phyloP scores from a whole-genome alignment of 2,888 invertebrate species.

The Pandemis heparana region DNA sequence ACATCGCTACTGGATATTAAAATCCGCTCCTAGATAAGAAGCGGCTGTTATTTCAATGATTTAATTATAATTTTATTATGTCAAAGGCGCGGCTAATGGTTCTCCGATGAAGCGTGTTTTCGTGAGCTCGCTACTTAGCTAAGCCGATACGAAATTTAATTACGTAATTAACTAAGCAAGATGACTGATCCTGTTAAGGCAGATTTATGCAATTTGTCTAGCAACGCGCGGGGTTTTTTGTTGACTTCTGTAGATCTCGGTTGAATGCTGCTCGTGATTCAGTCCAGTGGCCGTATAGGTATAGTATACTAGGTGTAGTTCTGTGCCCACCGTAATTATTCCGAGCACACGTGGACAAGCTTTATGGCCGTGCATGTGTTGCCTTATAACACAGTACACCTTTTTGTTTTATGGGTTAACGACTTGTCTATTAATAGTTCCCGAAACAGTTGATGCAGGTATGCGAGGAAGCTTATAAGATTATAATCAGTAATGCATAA shows the following conservation, averaged over 20 bases:
- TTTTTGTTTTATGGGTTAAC: slow-evolving; percentile 79
- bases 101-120: slow-evolving; percentile 38
- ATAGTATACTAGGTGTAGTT: slow-evolving; percentile 46
- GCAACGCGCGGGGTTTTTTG: slow-evolving; percentile 47
- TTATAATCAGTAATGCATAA: slow-evolving; percentile 43
- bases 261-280: slow-evolving; percentile 69
- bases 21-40: slow-evolving; percentile 65
- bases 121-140: slow-evolving; percentile 34
- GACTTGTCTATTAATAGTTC: slow-evolving; percentile 71
- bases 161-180: slow-evolving; percentile 35
- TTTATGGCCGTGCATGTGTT: slow-evolving; percentile 72
- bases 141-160: slow-evolving; percentile 29
- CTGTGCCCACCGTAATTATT: slow-evolving; percentile 73
- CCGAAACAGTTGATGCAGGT: slow-evolving; percentile 48
- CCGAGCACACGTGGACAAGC: slow-evolving; percentile 79
- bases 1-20: slow-evolving; percentile 78
- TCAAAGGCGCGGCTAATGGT: slow-evolving; percentile 46
- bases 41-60: slow-evolving; percentile 58
- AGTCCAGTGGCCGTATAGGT: slow-evolving; percentile 66
- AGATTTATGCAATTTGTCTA: slow-evolving; percentile 8
- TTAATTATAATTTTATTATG: slow-evolving; percentile 55
- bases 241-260: slow-evolving; percentile 52
- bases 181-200: slow-evolving; percentile 6
- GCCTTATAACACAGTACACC: slow-evolving; percentile 71
- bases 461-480: slow-evolving; percentile 43